Evolutionary conservation across 2,888 invertebrate genomes (phyloP), one percentile per base, ranked within the genome.

Genomic region (Cylindroiulus punctatus): DNA sequence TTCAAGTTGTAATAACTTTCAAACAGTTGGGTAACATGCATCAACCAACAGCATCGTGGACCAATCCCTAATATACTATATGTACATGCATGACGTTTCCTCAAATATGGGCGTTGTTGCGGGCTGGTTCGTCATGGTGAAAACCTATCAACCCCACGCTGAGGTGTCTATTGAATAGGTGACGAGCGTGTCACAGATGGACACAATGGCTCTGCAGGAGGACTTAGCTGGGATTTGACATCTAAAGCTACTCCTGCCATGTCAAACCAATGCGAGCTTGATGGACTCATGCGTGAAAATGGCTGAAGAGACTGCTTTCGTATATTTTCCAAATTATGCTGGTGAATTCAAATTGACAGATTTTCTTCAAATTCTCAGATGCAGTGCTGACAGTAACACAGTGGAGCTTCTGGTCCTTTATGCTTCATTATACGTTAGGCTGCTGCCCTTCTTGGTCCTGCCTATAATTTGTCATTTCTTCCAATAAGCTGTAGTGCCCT

Each of bases 191-290:
- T 36, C 81, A 81, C 19, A 81, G 36, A 81, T 81, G 36, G 81
- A 81, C 36, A 81, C 81, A 81, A 81, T 81, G 19, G 32, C 81
- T 81, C 81, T 17, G 81, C 81, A 81, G 36, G 81, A 81, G 81
- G 30, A 81, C 30, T 30, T 36, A 81, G 81, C n/a, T 81, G 81
- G 81, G 30, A 81, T 81, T 81, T 81, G 81, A 81, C 81, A 81
- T n/a, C 30, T 36, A 81, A 30, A 81, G 17, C 81, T 81, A 36
- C 81, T 81, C 30, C 30, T 30, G 36, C 32, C 36, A 30, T 81
- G 5, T 36, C 26, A 81, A 19, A 36, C 30, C 36, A 81, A 81
- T 81, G 30, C 17, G 5, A 36, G 17, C n/a, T 81, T 81, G 81
- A 81, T 81, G 30, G 81, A 36, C 81, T 36, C 30, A 30, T 81